Conservation (phyloP, 2,888 invertebrate genomes). For the Amitus sp. region DNA sequence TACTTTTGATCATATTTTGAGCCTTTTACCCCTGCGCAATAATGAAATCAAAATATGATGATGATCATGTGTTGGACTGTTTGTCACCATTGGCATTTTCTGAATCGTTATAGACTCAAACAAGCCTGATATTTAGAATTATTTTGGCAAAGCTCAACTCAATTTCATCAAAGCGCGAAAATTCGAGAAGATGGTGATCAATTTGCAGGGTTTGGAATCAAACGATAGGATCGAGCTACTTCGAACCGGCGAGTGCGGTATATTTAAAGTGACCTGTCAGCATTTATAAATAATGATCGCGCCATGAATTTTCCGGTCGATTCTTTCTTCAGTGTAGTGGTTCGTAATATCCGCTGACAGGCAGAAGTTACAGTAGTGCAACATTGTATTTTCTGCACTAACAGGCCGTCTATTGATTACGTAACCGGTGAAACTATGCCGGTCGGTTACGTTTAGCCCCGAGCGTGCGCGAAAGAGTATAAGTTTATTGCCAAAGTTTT, state of each 20-base stretch:
- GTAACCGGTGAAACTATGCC: conserved; percentile 63
- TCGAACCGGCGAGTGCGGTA: neutral
- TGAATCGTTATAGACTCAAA: too few relatives aligned
- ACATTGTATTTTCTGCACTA: conserved; percentile 44
- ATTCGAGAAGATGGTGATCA: too few relatives aligned
- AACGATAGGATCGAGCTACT: neutral
- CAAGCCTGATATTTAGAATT: too few relatives aligned
- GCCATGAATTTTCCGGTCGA: conserved; percentile 14
- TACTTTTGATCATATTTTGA: too few relatives aligned
- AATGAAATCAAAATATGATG: too few relatives aligned
- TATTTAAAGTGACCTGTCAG: conserved; percentile 6
- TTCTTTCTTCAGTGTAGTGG: conserved; percentile 22
- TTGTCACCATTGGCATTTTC: too few relatives aligned
- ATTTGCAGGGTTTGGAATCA: too few relatives aligned
- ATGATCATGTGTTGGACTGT: too few relatives aligned
- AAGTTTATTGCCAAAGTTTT: conserved; percentile 67
- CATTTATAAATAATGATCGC: conserved; percentile 10
- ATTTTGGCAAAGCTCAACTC: too few relatives aligned
- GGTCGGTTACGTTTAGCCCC: conserved; percentile 52
- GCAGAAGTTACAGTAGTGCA: conserved; percentile 38
- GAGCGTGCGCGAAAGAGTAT: conserved; percentile 55
- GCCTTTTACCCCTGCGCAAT: too few relatives aligned
- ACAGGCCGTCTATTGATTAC: conserved; percentile 46
- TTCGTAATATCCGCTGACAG: conserved; percentile 31
- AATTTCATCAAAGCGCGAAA: too few relatives aligned